Base-by-base conservation (phyloP, 2,113 vertebrate species). In the Naja naja region DNA sequence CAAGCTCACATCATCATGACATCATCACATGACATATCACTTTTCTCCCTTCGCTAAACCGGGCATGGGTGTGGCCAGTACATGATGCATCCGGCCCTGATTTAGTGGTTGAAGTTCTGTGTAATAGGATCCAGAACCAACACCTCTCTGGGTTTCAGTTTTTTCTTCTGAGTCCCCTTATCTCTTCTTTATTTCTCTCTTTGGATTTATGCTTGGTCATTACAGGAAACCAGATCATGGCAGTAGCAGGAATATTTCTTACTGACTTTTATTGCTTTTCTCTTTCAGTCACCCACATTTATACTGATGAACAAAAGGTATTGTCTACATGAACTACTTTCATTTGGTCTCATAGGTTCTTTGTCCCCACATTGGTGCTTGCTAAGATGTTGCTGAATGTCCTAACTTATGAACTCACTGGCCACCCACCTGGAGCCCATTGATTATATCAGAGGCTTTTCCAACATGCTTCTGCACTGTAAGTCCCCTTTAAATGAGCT, bases 381-480 rank as follows among this genome's bases (percentile, higher is more conserved):
- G 27, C 18, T 22, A n/a, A 30, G 22, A 12, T 20, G 2, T 34
- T 34, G 52, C 25, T n/a, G 34, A 49, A 30, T 4, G 22, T 27
- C 56, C 8, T 3, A n/a, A 27, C 49, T 45, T 85, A 23, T 12
- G 30, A 55, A 89, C 16, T 27, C 43, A 6, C 49, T 22, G 54
- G 88, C 56, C 53, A 30, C n/a, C 88, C 88, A 60, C 22, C 74
- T 47, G 22, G 12, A 49, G 88, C 53, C 16, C 34, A 2, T 43
- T 49, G 58, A 30, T 93, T 85, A 60, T 45, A 52, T 9, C 3
- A 55, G 86, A 22, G 4, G n/a, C 34, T 52, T 55, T 58, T 89
- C 55, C 4, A 81, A 22, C 56, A 52, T 25, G 10, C 39, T 93
- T 0, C 0, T 0, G 0, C 85, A 11, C 0, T 1, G 47, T 34